These are phyloP conservation scores for Caenorhabditis macrosperma DNA, from an alignment of 2,888 invertebrate genomes.

Conservation along the genomic window DNA sequence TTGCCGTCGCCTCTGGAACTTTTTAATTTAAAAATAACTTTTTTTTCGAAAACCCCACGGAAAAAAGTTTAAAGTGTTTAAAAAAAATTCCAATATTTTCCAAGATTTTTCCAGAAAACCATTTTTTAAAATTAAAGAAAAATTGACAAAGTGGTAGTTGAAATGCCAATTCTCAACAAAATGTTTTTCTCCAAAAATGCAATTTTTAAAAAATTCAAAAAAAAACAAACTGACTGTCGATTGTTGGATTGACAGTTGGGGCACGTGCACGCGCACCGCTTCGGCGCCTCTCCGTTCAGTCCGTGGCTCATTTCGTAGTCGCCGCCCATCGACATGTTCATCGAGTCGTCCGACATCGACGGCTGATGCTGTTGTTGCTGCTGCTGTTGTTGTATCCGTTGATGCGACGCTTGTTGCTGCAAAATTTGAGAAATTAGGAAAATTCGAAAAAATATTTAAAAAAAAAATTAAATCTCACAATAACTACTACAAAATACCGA, in stretches of 20 bases:
- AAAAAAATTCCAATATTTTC: conserved; percentile 15
- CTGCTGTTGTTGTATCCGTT: conserved; percentile 13
- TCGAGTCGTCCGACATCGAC: conserved; percentile 34
- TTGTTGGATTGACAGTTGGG: conserved; percentile 87
- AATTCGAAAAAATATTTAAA: background rate
- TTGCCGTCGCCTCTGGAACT: conserved; percentile 70
- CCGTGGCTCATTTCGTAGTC: conserved; percentile 39
- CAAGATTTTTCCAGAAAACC: background rate
- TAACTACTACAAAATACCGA: too few species aligned
- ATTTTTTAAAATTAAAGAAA: background rate
- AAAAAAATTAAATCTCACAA: background rate
- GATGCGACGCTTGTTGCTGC: conserved; percentile 20
- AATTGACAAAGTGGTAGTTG: too few species aligned
- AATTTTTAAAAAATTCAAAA: conserved; percentile 8
- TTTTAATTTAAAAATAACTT: too few species aligned
- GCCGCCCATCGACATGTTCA: conserved; percentile 20
- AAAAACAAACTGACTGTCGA: conserved; percentile 57
- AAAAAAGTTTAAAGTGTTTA: background rate
- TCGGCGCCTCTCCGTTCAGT: conserved; percentile 64
- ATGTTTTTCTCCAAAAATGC: background rate
- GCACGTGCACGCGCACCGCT: conserved; percentile 94
- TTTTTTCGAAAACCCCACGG: too few species aligned
- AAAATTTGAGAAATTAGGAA: background rate
- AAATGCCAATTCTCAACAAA: too few species aligned
- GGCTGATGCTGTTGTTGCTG: conserved; percentile 6